These are phyloP conservation scores for Deilephila porcellus DNA, from an alignment of 2,888 invertebrate species.

Conservation along the genomic window DNA sequence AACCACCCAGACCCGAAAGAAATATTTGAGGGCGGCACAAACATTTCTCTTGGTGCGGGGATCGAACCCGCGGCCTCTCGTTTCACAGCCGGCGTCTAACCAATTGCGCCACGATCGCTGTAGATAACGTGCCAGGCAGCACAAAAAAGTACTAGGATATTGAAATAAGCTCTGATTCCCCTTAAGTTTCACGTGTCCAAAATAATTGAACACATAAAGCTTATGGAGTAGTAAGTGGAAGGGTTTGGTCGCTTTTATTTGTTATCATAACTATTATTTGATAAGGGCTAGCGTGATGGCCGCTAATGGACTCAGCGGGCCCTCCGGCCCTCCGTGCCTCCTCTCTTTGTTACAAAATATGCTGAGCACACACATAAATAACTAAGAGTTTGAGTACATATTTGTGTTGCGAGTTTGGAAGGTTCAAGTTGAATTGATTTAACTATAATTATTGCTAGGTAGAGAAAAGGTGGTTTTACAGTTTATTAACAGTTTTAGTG, in stretches of 20 bases:
- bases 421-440: neutral
- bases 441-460: neutral
- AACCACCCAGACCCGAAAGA: too few species aligned
- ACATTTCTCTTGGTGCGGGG: too few species aligned
- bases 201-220: conserved; percentile 4
- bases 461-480: neutral
- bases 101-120: too few species aligned
- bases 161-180: too few species aligned
- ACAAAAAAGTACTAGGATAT: too few species aligned
- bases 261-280: conserved; percentile 40
- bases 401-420: neutral
- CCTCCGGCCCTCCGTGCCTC: conserved; percentile 30
- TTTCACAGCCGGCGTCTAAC: too few species aligned
- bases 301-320: conserved; percentile 39
- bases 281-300: conserved; percentile 34
- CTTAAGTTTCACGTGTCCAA: neutral
- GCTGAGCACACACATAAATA: conserved; percentile 12
- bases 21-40: too few species aligned
- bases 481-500: neutral
- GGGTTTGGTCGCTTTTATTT: conserved; percentile 35
- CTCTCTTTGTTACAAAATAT: conserved; percentile 19
- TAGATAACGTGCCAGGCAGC: too few species aligned
- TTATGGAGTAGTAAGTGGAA: conserved; percentile 25
- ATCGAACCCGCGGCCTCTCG: too few species aligned
- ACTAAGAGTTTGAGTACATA: conserved; percentile 1